A percentile compares a stretch with the other conserved stretches of the same genome.
Evolutionary conservation across 2,888 invertebrate species (phyloP).

Genomic region (Cancer borealis): DNA sequence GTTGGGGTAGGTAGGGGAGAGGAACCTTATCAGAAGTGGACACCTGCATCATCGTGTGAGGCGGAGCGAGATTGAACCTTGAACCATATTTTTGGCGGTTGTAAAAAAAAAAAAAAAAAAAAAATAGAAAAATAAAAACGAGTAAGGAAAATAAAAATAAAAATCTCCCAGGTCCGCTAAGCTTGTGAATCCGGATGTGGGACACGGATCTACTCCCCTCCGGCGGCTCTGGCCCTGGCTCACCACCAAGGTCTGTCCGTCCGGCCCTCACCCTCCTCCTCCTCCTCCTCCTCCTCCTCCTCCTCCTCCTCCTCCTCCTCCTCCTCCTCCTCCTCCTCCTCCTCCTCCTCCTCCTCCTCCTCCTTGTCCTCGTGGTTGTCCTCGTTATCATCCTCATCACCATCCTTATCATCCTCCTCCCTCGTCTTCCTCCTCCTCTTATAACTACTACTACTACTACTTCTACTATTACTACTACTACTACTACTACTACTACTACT

Average conservation of each 20-base stretch:
- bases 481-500: neutral
- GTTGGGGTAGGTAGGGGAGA: neutral
- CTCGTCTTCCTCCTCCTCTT: neutral
- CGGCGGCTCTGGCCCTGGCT: slow-evolving; percentile 23
- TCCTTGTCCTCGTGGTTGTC: neutral
- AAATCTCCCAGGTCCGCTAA: slow-evolving; percentile 12
- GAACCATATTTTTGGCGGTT: slow-evolving; percentile 48
- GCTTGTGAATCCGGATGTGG: slow-evolving; percentile 46
- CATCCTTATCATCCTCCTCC: neutral
- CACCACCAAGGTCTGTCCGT: slow-evolving; percentile 31
- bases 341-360: neutral
- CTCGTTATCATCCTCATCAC: neutral
- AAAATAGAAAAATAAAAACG: neutral
- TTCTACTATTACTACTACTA: neutral
- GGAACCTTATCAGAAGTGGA: neutral
- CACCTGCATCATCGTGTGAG: neutral
- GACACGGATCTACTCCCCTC: slow-evolving; percentile 46
- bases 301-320: neutral
- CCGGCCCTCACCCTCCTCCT: neutral
- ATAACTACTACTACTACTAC: neutral
- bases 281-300: neutral
- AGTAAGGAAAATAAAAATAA: neutral
- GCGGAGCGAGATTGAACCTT: slow-evolving; percentile 18
- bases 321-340: neutral
- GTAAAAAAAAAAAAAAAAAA: neutral